Base-by-base conservation (phyloP, 2,797 vertebrate species). In the Perodicticus potto region DNA sequence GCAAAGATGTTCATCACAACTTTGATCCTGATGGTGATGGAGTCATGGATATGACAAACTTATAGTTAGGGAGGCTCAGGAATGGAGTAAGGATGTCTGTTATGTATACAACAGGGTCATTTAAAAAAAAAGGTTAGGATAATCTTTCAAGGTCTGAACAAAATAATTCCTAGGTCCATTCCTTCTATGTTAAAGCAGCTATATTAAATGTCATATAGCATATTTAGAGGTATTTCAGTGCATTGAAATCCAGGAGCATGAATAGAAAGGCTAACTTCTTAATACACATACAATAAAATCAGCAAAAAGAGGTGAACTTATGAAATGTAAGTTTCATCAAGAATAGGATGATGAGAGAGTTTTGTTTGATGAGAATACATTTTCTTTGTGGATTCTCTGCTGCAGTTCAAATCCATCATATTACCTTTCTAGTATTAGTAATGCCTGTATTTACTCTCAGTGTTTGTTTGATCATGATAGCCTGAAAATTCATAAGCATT, bases 401-500 rank as follows among this genome's bases (percentile, higher is more conserved):
- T 83, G 17, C 43, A 1, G 20, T 55, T 3, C 29, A 96, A 90
- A 95, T 78, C 27, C 23, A 83, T 43, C 8, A 4, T n/a, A 55
- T 92, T 40, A 69, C 49, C 37, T 86, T 88, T 77, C 37, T 63
- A 53, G 78, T 72, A 74, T 84, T 93, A 85, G 17, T 20, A 45
- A 88, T 53, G 3, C 45, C 16, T 86, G 94, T 95, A 87, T 96
- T 96, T 95, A 92, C 45, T 86, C 78, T 94, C 29, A 82, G 34
- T 93, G 45, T 88, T 93, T 96, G 92, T 81, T 88, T 92, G 92
- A 83, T 87, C 57, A 63, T 25, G 16, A 43, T 4, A 78, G 19
- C 78, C 94, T 90, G 53, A 88, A 93, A 96, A 92, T 92, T 93
- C 57, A 37, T 94, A 73, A 96, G 34, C 8, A 80, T 82, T 86